A percentile compares a stretch with the other conserved stretches of the same genome.
These are phyloP conservation scores for Porites australiensis DNA, from an alignment of 64 coral and sea anemone genomes.

Conservation along the genomic window DNA sequence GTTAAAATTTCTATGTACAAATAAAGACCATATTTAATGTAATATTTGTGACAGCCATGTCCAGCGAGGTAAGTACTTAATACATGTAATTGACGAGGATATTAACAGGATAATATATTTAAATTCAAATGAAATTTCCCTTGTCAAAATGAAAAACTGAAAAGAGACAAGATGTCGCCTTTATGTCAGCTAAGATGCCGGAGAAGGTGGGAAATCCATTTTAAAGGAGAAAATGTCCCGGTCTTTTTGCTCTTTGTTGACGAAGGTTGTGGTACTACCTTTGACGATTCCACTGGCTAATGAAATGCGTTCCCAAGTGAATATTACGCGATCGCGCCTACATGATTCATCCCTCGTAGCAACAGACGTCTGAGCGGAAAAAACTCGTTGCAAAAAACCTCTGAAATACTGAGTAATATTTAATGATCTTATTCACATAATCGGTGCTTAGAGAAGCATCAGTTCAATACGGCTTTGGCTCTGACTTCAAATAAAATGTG, in stretches of 20 bases:
- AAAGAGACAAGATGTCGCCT: background rate
- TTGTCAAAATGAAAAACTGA: constrained; percentile 30
- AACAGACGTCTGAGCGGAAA: too few species aligned
- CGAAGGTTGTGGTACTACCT: background rate
- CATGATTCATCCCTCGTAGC: too few species aligned
- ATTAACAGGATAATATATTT: constrained; percentile 35
- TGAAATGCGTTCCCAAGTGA: too few species aligned
- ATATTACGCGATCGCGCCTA: too few species aligned
- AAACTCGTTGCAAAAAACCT: too few species aligned
- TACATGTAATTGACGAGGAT: constrained; percentile 29
- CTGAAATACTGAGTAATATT: too few species aligned
- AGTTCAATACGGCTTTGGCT: too few species aligned
- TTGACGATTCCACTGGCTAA: background rate
- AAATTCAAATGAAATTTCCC: constrained; percentile 2
- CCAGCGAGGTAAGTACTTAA: background rate
- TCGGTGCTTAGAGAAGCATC: too few species aligned
- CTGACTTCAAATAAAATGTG: too few species aligned
- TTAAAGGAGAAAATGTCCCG: background rate
- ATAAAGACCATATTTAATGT: background rate
- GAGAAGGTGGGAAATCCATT: constrained; percentile 44
- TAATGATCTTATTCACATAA: too few species aligned
- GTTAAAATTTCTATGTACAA: background rate
- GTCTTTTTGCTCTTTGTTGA: background rate
- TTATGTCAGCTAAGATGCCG: background rate
- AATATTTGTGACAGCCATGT: background rate